A percentile compares a stretch with the other conserved stretches of the same genome.
Evolutionary conservation across 2,113 vertebrate genomes (phyloP).

Genomic region (Phrynocephalus versicolor): DNA sequence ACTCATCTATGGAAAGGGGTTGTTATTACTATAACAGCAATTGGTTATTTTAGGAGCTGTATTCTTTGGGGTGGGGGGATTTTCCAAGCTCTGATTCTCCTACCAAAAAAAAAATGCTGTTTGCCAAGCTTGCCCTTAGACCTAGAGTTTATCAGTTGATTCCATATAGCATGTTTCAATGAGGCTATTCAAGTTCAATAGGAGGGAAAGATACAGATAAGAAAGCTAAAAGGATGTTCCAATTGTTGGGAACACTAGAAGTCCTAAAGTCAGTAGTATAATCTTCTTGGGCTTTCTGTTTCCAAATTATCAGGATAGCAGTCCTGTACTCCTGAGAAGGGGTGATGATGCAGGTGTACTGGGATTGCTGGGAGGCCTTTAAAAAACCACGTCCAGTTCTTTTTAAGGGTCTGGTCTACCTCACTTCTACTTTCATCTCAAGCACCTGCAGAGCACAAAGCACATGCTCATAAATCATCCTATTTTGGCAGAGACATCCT

Average conservation of each 20-base stretch:
- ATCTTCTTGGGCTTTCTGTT: not conserved
- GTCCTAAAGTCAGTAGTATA: not conserved
- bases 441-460: fast-evolving
- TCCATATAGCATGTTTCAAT: not conserved
- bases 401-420: not conserved
- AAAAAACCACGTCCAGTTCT: not conserved
- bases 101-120: not conserved
- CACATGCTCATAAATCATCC: not conserved
- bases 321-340: not conserved
- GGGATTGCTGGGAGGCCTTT: not conserved
- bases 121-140: too few species aligned
- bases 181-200: not conserved
- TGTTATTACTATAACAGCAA: not conserved
- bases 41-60: not conserved
- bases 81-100: not conserved
- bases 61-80: not conserved
- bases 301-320: not conserved
- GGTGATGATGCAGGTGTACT: too few species aligned
- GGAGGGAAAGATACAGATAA: not conserved
- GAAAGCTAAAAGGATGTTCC: not conserved
- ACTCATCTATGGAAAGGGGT: not conserved
- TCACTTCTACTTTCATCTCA: fast-evolving
- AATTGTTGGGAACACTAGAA: not conserved
- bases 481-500: slow-evolving; percentile 23
- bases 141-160: not conserved